Evolutionary conservation across 2,113 vertebrate species (phyloP).

Genomic region (Odobenus rosmarus): DNA sequence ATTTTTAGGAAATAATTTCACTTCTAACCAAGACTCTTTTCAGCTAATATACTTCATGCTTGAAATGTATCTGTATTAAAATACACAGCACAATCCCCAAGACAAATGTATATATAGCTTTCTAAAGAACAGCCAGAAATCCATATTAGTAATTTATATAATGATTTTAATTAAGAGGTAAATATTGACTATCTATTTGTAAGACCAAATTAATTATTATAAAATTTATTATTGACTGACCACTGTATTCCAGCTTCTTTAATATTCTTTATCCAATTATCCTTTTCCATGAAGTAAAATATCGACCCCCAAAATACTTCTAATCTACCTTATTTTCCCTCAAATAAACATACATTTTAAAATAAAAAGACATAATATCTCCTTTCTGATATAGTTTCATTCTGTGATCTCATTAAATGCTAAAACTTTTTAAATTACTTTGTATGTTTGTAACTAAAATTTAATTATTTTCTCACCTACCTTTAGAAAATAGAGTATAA

Average conservation of each 20-base stretch:
- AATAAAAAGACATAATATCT: not conserved
- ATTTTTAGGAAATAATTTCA: constrained; percentile 4
- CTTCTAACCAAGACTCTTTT: not conserved
- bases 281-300: not conserved
- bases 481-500: not conserved
- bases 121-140: not conserved
- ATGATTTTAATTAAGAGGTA: constrained; percentile 3
- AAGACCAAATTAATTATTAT: not conserved
- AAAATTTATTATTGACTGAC: not conserved
- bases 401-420: not conserved
- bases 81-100: not conserved
- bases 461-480: not conserved
- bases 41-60: not conserved
- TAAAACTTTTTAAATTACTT: not conserved
- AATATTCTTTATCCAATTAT: not conserved
- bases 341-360: not conserved
- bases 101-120: not conserved
- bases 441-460: not conserved
- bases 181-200: not conserved
- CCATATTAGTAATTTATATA: not conserved
- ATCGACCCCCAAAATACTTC: not conserved
- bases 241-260: not conserved
- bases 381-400: not conserved
- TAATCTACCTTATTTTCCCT: not conserved
- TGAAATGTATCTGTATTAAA: not conserved